phyloP scores from a whole-genome alignment of 2,113 vertebrate genomes.

The Nyctibius bracteatus region DNA sequence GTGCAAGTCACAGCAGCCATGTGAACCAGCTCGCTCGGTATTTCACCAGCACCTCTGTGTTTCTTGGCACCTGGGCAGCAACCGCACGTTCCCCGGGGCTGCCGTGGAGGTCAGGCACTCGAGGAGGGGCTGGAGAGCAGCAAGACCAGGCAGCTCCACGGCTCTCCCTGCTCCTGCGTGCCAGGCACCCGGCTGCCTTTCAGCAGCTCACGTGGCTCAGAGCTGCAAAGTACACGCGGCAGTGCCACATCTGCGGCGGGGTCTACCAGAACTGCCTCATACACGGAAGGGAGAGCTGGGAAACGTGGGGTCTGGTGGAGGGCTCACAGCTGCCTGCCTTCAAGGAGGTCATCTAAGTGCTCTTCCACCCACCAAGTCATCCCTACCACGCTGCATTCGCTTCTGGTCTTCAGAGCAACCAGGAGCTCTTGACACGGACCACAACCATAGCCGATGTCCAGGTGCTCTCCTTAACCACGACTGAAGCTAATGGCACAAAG shows the following conservation, averaged over 20 bases:
- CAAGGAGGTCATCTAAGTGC: neutral
- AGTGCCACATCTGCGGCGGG: no score
- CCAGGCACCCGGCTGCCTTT: neutral
- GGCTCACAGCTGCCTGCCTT: neutral
- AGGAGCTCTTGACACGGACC: neutral
- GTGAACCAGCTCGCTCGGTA: neutral
- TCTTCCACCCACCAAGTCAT: neutral
- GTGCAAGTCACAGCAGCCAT: neutral
- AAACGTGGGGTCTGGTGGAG: accelerated
- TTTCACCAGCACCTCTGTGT: neutral
- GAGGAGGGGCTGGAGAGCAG: neutral
- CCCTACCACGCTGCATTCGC: no score
- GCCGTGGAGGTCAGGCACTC: neutral
- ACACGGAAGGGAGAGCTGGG: neutral
- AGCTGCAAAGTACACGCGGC: neutral
- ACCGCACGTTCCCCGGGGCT: accelerated
- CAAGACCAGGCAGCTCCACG: neutral
- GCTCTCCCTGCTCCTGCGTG: neutral
- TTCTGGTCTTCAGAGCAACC: neutral
- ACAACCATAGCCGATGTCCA: neutral
- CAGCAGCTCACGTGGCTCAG: neutral
- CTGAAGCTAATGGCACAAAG: neutral
- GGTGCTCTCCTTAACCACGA: neutral
- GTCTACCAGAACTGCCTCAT: accelerated
- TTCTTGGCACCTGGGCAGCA: neutral